Base-by-base conservation (phyloP, 2,797 vertebrate species). In the Momotus momota region DNA sequence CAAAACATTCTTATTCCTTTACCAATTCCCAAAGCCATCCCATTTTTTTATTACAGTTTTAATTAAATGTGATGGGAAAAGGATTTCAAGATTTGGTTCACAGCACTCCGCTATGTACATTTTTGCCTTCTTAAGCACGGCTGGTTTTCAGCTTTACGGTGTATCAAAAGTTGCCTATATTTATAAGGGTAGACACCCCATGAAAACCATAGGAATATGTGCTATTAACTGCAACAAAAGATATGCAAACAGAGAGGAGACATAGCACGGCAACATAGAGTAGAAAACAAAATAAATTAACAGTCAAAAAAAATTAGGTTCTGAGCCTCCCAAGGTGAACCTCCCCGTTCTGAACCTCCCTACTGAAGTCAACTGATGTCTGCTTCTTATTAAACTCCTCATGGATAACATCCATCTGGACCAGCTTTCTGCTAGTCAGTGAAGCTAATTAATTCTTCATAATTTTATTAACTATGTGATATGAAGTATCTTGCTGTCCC, bases 1-100 rank as follows among this genome's bases (percentile, higher is more conserved):
- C 15, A 91, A 94, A 94, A 81, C 6, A 51, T 55, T 90, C 43
- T 69, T 81, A 90, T 72, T 84, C 20, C 35, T 92, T 72, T 79
- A 75, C 51, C 0, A 2, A 75, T 81, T 90, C 58, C 40, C 73
- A 93, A 69, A 90, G 12, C 27, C 46, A 58, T 57, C 4, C 3
- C 2, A 8, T 57, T 55, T 78, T 18, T 64, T 71, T 45, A 66
- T 78, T 81, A 79, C 13, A 40, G 57, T 88, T 89, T 83, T 78
- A 79, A 81, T 67, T 72, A 83, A 74, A 88, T 46, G 17, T 45
- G 25, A 43, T 70, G 19, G 27, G 22, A 35, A 88, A 88, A 81
- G 10, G 7, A 51, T 79, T 93, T 93, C 23, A 65, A 79, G 65
- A 61, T 84, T 69, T 66, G 49, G n/a, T 81, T 91, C 65, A 79